Conservation (phyloP, 2,797 vertebrate genomes). For the Oryzias dopingdopingensis region DNA sequence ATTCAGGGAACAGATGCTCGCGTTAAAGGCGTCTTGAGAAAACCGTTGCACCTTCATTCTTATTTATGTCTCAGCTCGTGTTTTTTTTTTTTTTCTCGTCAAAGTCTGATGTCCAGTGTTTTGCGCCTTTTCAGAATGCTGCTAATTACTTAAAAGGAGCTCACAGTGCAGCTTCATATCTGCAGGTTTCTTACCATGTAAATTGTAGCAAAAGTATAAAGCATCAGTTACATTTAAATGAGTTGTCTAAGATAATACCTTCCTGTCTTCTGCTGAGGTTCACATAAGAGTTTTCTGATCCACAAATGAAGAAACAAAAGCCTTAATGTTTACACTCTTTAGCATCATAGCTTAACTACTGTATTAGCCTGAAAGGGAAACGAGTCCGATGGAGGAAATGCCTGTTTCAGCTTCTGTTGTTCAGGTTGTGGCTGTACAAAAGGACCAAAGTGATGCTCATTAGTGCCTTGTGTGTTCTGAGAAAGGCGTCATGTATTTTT, state of each 20-base stretch:
- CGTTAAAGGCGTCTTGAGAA: slow-evolving; percentile 2
- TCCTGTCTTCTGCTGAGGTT: neutral
- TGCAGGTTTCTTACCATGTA: too few species aligned
- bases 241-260: too few species aligned
- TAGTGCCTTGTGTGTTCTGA: slow-evolving; percentile 38
- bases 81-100: neutral
- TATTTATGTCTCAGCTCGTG: slow-evolving; percentile 58
- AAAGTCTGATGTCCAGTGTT: neutral
- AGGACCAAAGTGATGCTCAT: slow-evolving; percentile 38
- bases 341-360: neutral
- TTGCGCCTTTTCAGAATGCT: slow-evolving; percentile 44
- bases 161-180: too few species aligned
- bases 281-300: neutral
- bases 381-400: neutral
- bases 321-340: slow-evolving; percentile 19
- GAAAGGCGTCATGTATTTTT: neutral
- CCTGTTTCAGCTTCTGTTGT: slow-evolving; percentile 16
- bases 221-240: too few species aligned
- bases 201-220: too few species aligned
- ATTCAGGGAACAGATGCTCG: slow-evolving; percentile 44
- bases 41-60: slow-evolving; percentile 33
- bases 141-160: slow-evolving; percentile 30
- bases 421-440: slow-evolving; percentile 5
- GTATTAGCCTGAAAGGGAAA: neutral
- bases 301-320: slow-evolving; percentile 3